These are phyloP conservation scores for Lacerta viridis DNA, from an alignment of 2,797 vertebrate species.

Conservation along the genomic window DNA sequence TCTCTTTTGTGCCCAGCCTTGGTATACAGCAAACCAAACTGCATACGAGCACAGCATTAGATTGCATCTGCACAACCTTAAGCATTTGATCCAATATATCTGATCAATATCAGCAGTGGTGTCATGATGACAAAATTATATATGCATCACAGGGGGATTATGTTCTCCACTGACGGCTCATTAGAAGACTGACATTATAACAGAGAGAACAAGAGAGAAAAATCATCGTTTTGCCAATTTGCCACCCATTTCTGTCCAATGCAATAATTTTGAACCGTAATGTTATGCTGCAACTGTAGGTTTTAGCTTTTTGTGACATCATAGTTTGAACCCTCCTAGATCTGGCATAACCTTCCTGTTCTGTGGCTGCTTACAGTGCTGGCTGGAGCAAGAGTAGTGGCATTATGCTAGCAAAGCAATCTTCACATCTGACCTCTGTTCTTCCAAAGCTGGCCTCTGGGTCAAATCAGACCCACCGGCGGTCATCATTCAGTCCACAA, in stretches of 20 bases:
- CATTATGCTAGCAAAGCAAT: too few relatives aligned
- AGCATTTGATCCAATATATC: neutral
- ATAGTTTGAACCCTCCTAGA: too few relatives aligned
- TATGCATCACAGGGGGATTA: neutral
- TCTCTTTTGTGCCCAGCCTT: too few relatives aligned
- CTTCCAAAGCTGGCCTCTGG: too few relatives aligned
- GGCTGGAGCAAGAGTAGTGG: too few relatives aligned
- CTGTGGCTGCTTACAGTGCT: too few relatives aligned
- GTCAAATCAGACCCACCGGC: too few relatives aligned
- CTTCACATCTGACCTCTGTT: neutral
- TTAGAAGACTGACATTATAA: neutral
- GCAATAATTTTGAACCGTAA: neutral
- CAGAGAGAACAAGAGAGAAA: too few relatives aligned
- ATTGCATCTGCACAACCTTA: neutral
- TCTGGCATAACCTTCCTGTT: too few relatives aligned
- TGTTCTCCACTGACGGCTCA: neutral
- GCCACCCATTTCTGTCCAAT: neutral
- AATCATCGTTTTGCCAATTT: neutral
- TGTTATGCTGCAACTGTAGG: neutral
- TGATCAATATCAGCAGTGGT: neutral
- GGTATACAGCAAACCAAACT: too few relatives aligned
- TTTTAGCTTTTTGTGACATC: neutral
- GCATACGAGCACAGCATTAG: neutral
- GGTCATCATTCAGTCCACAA: too few relatives aligned
- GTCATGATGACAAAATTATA: conserved; percentile 17